Evolutionary conservation across 1,140 invertebrate species (phyloP).

Genomic region (Atopsyche davidsoni): DNA sequence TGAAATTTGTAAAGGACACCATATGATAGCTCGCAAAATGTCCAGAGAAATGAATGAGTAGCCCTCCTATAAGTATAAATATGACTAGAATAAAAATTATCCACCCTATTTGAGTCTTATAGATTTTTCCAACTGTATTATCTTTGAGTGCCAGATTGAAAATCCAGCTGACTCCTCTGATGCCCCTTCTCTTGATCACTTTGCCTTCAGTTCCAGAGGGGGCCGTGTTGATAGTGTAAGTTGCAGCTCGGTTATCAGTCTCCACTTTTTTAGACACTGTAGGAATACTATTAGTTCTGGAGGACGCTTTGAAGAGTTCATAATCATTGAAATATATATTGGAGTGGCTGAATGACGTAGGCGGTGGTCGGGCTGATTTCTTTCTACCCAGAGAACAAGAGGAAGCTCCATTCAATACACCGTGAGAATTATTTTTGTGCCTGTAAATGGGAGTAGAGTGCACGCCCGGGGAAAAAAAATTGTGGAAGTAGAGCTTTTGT

Average conservation of each 20-base stretch:
- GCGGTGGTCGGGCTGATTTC: conserved; percentile 3
- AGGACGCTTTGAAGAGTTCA: conserved; percentile 17
- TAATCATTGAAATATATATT: conserved; percentile 22
- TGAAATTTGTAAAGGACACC: conserved; percentile 21
- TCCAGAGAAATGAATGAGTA: conserved; percentile 24
- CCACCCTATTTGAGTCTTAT: conserved; percentile 27
- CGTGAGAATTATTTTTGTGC: conserved; percentile 14
- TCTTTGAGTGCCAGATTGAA: conserved; percentile 42
- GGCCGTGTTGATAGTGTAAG: neutral
- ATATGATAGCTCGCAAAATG: conserved; percentile 20
- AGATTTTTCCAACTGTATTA: conserved; percentile 33
- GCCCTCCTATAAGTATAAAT: conserved; percentile 16
- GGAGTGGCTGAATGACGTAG: conserved; percentile 7
- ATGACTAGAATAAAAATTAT: conserved; percentile 21
- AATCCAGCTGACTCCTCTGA: conserved; percentile 44
- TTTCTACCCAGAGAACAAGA: conserved; percentile 11
- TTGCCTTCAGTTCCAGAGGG: conserved; percentile 16
- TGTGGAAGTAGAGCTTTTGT: conserved; percentile 20
- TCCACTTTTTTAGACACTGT: conserved; percentile 45
- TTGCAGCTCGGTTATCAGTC: conserved; percentile 20
- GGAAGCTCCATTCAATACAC: conserved; percentile 4
- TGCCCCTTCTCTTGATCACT: conserved; percentile 39
- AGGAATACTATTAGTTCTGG: conserved; percentile 35
- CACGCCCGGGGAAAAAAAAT: conserved; percentile 33
- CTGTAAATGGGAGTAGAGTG: conserved; percentile 42